Conservation (phyloP, 2,113 vertebrate genomes). For the Limnothrissa miodon region DNA sequence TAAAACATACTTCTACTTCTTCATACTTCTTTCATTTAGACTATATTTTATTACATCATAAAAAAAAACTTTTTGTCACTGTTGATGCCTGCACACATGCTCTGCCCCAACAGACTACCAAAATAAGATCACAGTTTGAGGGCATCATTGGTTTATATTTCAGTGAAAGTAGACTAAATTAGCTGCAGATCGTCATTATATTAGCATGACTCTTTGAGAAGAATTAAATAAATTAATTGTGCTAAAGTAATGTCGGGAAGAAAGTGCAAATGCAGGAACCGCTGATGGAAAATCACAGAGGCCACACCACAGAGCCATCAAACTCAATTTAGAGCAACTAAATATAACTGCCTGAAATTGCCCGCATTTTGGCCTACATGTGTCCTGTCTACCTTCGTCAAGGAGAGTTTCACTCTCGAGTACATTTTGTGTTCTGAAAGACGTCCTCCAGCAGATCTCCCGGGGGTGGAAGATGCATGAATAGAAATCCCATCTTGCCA, state of each 20-base stretch:
- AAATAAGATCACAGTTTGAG: neutral
- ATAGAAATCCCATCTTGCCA: neutral
- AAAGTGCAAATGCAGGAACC: neutral
- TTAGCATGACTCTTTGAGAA: neutral
- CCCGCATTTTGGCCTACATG: slow-evolving; percentile 2
- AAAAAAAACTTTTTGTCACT: neutral
- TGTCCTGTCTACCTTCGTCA: slow-evolving; percentile 14
- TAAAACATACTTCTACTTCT: too few species aligned
- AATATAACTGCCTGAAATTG: slow-evolving; percentile 8
- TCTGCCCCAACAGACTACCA: neutral
- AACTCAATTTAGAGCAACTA: slow-evolving; percentile 12
- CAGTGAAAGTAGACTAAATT: neutral
- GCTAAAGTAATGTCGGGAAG: neutral
- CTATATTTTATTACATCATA: neutral
- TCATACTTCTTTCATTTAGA: neutral
- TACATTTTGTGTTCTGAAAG: neutral
- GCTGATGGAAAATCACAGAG: neutral
- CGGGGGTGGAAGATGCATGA: neutral
- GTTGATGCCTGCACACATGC: neutral
- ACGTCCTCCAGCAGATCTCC: neutral
- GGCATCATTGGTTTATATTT: neutral
- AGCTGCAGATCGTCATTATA: neutral
- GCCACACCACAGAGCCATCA: neutral
- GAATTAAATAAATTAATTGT: neutral
- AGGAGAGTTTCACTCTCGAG: neutral